Percentiles rank a stretch among this genome's conserved stretches.
Evolutionary conservation across 2,113 vertebrate species (phyloP).

Genomic region (Edolisoma coerulescens): DNA sequence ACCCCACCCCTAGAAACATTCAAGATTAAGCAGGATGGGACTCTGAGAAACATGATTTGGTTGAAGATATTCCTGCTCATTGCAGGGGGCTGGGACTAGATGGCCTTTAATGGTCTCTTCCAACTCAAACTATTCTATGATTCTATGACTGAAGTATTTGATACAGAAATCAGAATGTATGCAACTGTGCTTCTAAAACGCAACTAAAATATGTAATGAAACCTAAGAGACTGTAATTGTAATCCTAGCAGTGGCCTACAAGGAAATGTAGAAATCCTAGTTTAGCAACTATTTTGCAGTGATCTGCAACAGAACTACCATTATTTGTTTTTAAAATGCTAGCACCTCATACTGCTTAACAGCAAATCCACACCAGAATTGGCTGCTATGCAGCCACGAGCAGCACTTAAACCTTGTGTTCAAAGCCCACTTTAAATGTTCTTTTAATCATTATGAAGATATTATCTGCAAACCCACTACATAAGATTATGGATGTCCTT

Average conservation of each 20-base stretch:
- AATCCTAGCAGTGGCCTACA: neutral
- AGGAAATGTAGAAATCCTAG: neutral
- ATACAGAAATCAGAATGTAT: neutral
- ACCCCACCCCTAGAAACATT: neutral
- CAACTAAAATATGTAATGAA: neutral
- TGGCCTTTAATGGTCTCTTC: neutral
- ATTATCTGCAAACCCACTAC: neutral
- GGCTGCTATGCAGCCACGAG: neutral
- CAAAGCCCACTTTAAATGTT: neutral
- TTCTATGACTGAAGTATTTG: neutral
- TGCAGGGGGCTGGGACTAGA: neutral
- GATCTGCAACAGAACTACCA: neutral
- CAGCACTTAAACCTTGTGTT: neutral
- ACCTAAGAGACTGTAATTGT: neutral
- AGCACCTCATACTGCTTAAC: neutral
- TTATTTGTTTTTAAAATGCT: neutral
- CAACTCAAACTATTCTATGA: neutral
- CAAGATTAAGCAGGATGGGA: neutral
- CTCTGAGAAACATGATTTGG: neutral
- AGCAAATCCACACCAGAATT: neutral
- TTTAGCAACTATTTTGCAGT: neutral
- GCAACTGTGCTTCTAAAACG: neutral
- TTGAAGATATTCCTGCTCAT: neutral
- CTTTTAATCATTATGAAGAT: neutral
- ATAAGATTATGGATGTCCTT: neutral